Percentiles rank a stretch among this genome's conserved stretches.
These are phyloP conservation scores for Trissolcus brochymenae DNA, from an alignment of 2,888 invertebrate species.

Conservation along the genomic window DNA sequence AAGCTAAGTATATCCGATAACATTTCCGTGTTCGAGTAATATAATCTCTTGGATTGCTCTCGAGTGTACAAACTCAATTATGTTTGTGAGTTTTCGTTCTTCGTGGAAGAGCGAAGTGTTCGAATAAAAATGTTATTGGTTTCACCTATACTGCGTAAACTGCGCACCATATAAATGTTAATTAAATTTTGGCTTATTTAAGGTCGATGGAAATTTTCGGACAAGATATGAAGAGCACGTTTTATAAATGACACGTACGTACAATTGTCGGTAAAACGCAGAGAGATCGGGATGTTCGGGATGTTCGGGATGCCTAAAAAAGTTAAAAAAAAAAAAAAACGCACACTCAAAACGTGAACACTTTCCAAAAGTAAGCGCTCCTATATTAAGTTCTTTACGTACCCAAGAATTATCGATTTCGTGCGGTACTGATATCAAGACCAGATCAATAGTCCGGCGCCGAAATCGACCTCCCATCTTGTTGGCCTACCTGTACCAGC, in stretches of 20 bases:
- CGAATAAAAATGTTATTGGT: constrained; percentile 17
- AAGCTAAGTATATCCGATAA: constrained; percentile 31
- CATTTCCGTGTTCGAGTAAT: constrained; percentile 23
- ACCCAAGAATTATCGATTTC: constrained; percentile 70
- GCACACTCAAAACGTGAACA: not conserved
- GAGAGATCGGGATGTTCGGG: too few species aligned
- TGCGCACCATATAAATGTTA: constrained; percentile 7
- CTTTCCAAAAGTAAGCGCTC: constrained; percentile 20
- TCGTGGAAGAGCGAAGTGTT: not conserved
- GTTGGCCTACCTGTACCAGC: constrained; percentile 38
- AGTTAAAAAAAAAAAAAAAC: not conserved
- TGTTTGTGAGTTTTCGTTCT: not conserved
- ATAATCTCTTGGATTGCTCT: constrained; percentile 29
- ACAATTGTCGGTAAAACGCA: too few species aligned
- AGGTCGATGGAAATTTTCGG: not conserved
- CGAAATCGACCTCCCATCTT: constrained; percentile 55
- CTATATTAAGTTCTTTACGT: constrained; percentile 66
- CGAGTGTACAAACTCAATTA: constrained; percentile 14
- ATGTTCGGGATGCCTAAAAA: not conserved
- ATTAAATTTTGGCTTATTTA: constrained; percentile 31
- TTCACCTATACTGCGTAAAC: constrained; percentile 8
- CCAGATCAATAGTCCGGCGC: constrained; percentile 34
- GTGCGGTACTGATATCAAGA: constrained; percentile 58
- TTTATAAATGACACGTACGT: too few species aligned
- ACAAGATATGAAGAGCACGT: too few species aligned